Evolutionary conservation across 2,888 invertebrate genomes (phyloP).

Genomic region (Orthosia incerta): DNA sequence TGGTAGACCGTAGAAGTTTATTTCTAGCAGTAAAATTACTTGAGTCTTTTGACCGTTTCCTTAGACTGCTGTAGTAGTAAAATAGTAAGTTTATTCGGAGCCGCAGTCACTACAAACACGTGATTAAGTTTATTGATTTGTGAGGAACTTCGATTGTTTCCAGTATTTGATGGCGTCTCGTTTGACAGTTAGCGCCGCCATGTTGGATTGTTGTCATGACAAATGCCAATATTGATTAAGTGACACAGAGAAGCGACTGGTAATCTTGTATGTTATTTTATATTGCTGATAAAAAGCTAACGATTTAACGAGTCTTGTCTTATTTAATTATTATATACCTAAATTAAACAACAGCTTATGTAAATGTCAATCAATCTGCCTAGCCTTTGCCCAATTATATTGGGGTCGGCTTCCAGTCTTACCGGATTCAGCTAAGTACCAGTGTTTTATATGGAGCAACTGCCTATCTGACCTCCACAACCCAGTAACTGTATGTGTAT

Average conservation of each 20-base stretch:
- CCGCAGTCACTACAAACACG: constrained; percentile 20
- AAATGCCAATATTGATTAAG: constrained; percentile 18
- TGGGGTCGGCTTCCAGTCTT: no score
- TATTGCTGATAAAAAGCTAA: neutral
- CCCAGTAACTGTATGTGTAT: no score
- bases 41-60: constrained; percentile 4
- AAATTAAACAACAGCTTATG: no score
- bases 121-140: constrained; percentile 50
- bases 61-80: constrained; percentile 9
- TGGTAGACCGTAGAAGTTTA: neutral
- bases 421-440: no score
- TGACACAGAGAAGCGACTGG: neutral
- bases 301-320: neutral
- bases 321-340: no score
- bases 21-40: neutral
- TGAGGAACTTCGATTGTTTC: constrained; percentile 27
- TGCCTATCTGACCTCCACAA: no score
- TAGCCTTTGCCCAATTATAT: no score
- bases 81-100: constrained; percentile 13
- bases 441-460: no score
- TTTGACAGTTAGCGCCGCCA: constrained; percentile 11
- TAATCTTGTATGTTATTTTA: neutral
- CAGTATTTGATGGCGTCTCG: constrained; percentile 2
- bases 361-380: no score
- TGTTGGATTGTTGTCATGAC: constrained; percentile 14